Percentiles rank a stretch among this genome's conserved stretches.
Evolutionary conservation across 2,797 vertebrate species (phyloP).

Genomic region (Malurus leucopterus): DNA sequence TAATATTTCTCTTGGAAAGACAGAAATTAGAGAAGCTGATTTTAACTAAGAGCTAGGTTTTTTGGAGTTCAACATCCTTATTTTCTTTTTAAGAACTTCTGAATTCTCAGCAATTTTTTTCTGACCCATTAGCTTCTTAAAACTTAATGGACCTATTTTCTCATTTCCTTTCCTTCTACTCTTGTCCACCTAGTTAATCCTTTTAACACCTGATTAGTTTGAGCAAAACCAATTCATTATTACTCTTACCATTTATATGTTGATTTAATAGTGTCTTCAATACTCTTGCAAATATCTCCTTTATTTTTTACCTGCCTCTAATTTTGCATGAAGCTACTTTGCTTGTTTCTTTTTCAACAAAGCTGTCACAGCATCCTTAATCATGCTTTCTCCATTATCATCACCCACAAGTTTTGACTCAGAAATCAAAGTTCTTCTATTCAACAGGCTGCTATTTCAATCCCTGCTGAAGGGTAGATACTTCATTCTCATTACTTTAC

Average conservation of each 20-base stretch:
- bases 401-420: neutral
- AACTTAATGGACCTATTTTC: neutral
- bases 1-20: neutral
- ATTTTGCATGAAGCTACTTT: neutral
- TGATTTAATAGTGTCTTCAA: neutral
- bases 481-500: neutral
- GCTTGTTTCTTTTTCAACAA: neutral
- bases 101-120: neutral
- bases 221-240: neutral
- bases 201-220: neutral
- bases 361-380: neutral
- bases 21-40: neutral
- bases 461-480: neutral
- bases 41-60: neutral
- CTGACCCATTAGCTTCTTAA: neutral
- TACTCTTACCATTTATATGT: neutral
- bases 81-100: neutral
- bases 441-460: neutral
- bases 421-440: neutral
- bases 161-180: neutral
- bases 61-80: neutral
- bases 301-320: neutral
- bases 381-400: neutral
- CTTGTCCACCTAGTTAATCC: neutral
- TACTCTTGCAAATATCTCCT: neutral